A percentile compares a stretch with the other conserved stretches of the same genome.
phyloP scores from a whole-genome alignment of 2,797 vertebrate species.

The Echeneis naucrates region DNA sequence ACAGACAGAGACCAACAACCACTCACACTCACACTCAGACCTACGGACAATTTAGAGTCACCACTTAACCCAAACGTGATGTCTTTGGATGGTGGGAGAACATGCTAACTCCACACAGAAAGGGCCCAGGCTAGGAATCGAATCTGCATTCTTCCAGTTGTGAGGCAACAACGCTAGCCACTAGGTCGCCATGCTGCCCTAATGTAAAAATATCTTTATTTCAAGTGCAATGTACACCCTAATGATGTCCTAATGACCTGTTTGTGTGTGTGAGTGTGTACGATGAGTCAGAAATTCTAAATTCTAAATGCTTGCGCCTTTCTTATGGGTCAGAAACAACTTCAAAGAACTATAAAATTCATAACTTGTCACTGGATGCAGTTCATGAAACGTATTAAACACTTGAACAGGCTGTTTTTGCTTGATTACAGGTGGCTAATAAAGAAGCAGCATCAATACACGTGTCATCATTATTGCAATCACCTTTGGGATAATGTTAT shows the following conservation, averaged over 20 bases:
- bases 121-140: too few species aligned
- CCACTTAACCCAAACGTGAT: too few species aligned
- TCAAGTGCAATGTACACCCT: constrained; percentile 19
- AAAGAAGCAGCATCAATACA: constrained; percentile 15
- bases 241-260: constrained; percentile 7
- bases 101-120: too few species aligned
- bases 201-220: constrained; percentile 2
- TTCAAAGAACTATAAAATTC: background rate
- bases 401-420: constrained; percentile 19
- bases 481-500: constrained; percentile 1
- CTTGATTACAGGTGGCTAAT: constrained; percentile 18
- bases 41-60: too few species aligned
- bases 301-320: too few species aligned
- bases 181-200: too few species aligned
- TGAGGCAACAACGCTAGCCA: too few species aligned
- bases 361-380: background rate
- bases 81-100: too few species aligned
- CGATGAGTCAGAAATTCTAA: constrained; percentile 27
- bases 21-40: too few species aligned
- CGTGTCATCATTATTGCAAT: constrained; percentile 2
- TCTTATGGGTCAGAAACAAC: background rate
- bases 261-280: background rate
- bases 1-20: too few species aligned
- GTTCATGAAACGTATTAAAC: constrained; percentile 3
- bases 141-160: too few species aligned